phyloP scores from a whole-genome alignment of 2,888 invertebrate genomes.

The Sepioteuthis lessoniana region DNA sequence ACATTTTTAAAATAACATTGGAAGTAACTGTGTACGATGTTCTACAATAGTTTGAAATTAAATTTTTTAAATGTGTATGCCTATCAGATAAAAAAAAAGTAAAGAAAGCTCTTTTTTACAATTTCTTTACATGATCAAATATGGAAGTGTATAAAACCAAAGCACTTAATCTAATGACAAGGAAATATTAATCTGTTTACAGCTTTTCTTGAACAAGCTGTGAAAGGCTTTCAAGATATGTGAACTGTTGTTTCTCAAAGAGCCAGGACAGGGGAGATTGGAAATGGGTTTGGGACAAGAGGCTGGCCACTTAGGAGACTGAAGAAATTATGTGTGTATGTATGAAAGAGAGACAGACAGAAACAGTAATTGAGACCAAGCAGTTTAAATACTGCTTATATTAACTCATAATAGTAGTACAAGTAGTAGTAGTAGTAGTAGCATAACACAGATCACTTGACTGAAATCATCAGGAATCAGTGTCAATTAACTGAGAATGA shows the following conservation, averaged over 20 bases:
- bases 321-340: background rate
- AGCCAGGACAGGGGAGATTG: background rate
- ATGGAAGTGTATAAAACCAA: background rate
- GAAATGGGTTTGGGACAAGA: background rate
- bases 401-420: background rate
- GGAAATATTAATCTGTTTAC: background rate
- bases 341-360: background rate
- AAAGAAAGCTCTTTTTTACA: background rate
- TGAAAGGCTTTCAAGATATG: background rate
- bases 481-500: conserved; percentile 16
- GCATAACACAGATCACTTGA: conserved; percentile 23
- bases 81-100: background rate
- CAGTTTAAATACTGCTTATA: conserved; percentile 24
- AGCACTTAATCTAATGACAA: background rate
- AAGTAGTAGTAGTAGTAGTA: background rate
- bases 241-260: conserved; percentile 15
- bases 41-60: background rate
- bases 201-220: background rate
- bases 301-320: background rate
- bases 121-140: background rate
- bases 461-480: background rate
- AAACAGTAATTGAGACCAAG: background rate
- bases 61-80: background rate
- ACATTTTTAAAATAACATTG: no score
- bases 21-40: background rate